Conservation (phyloP, 2,797 vertebrate species). For the Chromobotia macracanthus region DNA sequence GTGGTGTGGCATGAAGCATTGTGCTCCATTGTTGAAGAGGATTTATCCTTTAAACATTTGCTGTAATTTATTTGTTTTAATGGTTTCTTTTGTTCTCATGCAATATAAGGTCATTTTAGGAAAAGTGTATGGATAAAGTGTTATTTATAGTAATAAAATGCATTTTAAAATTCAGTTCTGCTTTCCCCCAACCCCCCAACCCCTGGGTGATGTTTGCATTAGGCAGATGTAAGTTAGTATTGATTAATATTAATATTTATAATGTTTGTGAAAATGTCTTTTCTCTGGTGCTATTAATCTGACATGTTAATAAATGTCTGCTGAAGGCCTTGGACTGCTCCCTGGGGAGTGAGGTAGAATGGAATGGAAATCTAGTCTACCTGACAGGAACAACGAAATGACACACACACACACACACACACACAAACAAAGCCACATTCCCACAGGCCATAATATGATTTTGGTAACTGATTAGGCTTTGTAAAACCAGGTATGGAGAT, state of each 20-base stretch:
- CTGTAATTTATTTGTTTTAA: too few relatives aligned
- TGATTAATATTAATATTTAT: slow-evolving; percentile 96
- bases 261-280: slow-evolving; percentile 84
- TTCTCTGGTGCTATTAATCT: slow-evolving; percentile 88
- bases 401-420: slow-evolving; percentile 27
- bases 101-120: too few relatives aligned
- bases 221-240: slow-evolving; percentile 85
- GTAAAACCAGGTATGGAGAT: slow-evolving; percentile 55
- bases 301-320: slow-evolving; percentile 86
- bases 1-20: too few relatives aligned
- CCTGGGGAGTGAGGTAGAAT: slow-evolving; percentile 71
- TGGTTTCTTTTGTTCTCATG: too few relatives aligned
- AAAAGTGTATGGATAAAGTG: too few relatives aligned
- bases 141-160: too few relatives aligned
- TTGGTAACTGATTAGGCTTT: slow-evolving; percentile 58
- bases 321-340: slow-evolving; percentile 70
- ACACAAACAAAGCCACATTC: slow-evolving; percentile 52
- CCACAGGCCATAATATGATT: slow-evolving; percentile 54
- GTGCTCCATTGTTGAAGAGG: too few relatives aligned
- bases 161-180: neutral
- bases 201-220: slow-evolving; percentile 75
- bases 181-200: slow-evolving; percentile 41
- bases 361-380: slow-evolving; percentile 76
- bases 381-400: slow-evolving; percentile 59
- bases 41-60: too few relatives aligned